Evolutionary conservation across 2,888 invertebrate species (phyloP).

Genomic region (Empis stercorea): DNA sequence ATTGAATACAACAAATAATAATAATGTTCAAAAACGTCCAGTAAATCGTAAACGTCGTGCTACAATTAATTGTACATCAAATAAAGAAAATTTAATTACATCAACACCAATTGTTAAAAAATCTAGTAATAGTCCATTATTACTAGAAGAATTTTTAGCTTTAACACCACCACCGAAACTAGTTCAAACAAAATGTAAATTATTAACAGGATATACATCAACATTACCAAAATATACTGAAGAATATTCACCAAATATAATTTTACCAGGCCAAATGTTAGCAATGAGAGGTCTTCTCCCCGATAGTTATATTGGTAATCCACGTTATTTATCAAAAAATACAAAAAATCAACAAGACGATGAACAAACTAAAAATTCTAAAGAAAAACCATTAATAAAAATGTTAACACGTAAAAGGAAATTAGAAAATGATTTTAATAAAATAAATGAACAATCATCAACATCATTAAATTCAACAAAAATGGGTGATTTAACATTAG

Average conservation of each 20-base stretch:
- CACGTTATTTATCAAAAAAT: constrained; percentile 24
- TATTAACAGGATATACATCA: too few species aligned
- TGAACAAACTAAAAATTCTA: neutral
- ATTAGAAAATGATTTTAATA: constrained; percentile 7
- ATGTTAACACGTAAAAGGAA: constrained; percentile 15
- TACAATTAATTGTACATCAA: constrained; percentile 22
- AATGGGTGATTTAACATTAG: constrained; percentile 32
- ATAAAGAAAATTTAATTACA: constrained; percentile 22
- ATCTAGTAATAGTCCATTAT: constrained; percentile 23
- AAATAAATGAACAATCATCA: too few species aligned
- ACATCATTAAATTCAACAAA: constrained; percentile 23
- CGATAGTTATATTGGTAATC: constrained; percentile 29
- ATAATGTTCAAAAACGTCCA: neutral
- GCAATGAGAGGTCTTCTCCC: constrained; percentile 28
- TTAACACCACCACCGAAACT: constrained; percentile 23
- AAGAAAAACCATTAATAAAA: neutral
- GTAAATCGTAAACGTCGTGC: constrained; percentile 21
- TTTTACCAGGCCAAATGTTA: constrained; percentile 25
- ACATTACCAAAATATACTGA: constrained; percentile 31
- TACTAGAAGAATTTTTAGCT: constrained; percentile 24
- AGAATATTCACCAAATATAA: constrained; percentile 32
- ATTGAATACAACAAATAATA: neutral
- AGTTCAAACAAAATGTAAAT: neutral
- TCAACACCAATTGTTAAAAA: constrained; percentile 24
- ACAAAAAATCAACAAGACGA: constrained; percentile 10